phyloP scores from a whole-genome alignment of 2,797 vertebrate genomes.

The Pangasius krempfi region DNA sequence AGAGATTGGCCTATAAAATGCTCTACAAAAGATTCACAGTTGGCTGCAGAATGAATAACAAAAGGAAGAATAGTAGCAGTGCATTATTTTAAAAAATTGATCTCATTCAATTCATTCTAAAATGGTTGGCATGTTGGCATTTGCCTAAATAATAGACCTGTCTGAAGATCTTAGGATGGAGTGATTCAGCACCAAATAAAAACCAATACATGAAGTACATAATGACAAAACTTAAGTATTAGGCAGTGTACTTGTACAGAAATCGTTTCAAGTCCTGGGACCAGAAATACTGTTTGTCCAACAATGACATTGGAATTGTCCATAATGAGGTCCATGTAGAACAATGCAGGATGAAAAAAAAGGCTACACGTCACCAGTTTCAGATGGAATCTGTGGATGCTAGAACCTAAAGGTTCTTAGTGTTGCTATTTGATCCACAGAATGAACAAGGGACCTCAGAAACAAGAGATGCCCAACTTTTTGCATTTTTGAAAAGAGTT shows the following conservation, averaged over 20 bases:
- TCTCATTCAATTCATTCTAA: background rate
- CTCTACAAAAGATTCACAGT: background rate
- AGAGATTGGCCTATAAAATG: background rate
- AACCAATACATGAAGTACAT: background rate
- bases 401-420: conserved; percentile 7
- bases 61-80: background rate
- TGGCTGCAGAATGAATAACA: background rate
- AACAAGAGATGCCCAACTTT: conserved; percentile 58
- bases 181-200: background rate
- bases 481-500: conserved; percentile 57
- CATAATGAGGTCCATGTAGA: background rate
- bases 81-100: background rate
- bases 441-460: conserved; percentile 61
- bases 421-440: background rate
- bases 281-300: background rate
- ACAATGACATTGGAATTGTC: background rate
- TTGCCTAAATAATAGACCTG: background rate
- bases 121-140: background rate
- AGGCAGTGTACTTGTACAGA: background rate
- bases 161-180: background rate
- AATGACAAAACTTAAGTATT: background rate
- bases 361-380: conserved; percentile 66
- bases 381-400: background rate
- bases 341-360: background rate
- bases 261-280: background rate